These are phyloP conservation scores for Arctocebus calabarensis DNA, from an alignment of 2,797 vertebrate species.

Conservation along the genomic window DNA sequence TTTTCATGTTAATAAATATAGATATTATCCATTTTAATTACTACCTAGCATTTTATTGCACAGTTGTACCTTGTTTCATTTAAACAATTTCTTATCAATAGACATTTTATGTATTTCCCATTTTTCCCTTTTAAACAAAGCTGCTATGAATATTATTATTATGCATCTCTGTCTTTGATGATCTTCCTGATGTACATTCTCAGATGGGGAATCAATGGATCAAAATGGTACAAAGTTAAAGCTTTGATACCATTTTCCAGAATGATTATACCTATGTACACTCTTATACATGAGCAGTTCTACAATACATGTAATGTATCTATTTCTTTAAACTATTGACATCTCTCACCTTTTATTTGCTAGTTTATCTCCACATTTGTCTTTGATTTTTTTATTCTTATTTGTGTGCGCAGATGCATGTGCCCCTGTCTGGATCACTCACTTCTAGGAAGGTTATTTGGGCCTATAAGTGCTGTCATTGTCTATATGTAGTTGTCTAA, in stretches of 20 bases:
- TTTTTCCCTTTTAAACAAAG: slow-evolving; percentile 10
- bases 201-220: neutral
- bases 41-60: neutral
- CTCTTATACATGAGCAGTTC: neutral
- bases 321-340: neutral
- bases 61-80: neutral
- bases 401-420: neutral
- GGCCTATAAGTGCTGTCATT: neutral
- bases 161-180: neutral
- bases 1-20: neutral
- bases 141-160: neutral
- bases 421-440: neutral
- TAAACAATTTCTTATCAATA: neutral
- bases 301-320: neutral
- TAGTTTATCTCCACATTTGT: neutral
- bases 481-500: neutral
- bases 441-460: slow-evolving; percentile 31
- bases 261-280: neutral
- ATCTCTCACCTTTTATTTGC: neutral
- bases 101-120: neutral
- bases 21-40: neutral
- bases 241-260: slow-evolving; percentile 5
- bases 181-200: neutral
- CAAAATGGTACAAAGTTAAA: slow-evolving; percentile 14
- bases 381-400: neutral